These are phyloP conservation scores for Micromesistius poutassou DNA, from an alignment of 2,797 vertebrate species.

Conservation along the genomic window DNA sequence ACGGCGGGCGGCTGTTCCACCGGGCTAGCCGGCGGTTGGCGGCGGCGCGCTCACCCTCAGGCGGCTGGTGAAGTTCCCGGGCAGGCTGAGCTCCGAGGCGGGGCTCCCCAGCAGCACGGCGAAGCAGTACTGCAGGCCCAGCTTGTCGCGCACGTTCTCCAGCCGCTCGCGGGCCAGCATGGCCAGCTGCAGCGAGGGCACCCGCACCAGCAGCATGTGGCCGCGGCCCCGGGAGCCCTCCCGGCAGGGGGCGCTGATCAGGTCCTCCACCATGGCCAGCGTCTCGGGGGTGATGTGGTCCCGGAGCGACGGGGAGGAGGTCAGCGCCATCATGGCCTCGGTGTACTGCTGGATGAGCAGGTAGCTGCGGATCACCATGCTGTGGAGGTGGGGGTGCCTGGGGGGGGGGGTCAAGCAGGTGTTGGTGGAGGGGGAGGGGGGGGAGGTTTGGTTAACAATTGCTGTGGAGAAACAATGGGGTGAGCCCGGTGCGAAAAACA, in stretches of 20 bases:
- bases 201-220: slow-evolving; percentile 93
- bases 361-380: slow-evolving; percentile 98
- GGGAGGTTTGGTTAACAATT: not conserved
- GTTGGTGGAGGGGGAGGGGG: not conserved
- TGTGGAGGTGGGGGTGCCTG: slow-evolving; percentile 94
- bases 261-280: slow-evolving; percentile 91
- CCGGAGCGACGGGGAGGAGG: slow-evolving; percentile 83
- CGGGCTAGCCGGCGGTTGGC: not conserved
- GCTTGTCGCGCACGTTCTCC: slow-evolving; percentile 90
- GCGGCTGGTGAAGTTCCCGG: slow-evolving; percentile 81
- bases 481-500: not conserved
- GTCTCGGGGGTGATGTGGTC: slow-evolving; percentile 96
- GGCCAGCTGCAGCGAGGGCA: slow-evolving; percentile 93
- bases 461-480: not conserved
- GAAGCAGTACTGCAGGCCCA: slow-evolving; percentile 91
- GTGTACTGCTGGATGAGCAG: slow-evolving; percentile 98
- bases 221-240: slow-evolving; percentile 81
- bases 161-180: slow-evolving; percentile 93
- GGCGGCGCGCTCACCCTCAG: slow-evolving; percentile 79
- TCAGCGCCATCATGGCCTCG: slow-evolving; percentile 95
- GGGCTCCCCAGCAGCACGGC: slow-evolving; percentile 93
- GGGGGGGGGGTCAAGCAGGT: slow-evolving; percentile 26
- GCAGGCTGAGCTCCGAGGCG: slow-evolving; percentile 81
- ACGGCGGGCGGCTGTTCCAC: not conserved
- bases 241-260: slow-evolving; percentile 83